These are phyloP conservation scores for Sylvia atricapilla DNA, from an alignment of 2,113 vertebrate genomes.

Conservation along the genomic window DNA sequence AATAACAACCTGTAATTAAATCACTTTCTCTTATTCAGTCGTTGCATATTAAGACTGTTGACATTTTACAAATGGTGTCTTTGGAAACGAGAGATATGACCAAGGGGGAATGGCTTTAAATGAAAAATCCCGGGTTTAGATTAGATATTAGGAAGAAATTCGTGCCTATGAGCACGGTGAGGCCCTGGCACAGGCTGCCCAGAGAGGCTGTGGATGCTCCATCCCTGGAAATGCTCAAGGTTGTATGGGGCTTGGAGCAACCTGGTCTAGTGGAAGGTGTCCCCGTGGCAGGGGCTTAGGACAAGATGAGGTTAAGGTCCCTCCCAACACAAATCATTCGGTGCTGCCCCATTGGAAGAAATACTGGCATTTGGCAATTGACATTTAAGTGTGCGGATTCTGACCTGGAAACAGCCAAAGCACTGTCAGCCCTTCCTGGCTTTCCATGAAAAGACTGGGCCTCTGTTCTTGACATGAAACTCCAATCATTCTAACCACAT, in stretches of 20 bases:
- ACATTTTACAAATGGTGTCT: conserved; percentile 49
- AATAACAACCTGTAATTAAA: conserved; percentile 73
- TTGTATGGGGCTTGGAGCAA: neutral
- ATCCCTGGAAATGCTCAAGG: neutral
- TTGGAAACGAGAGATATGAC: conserved; percentile 42
- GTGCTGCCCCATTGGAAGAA: neutral
- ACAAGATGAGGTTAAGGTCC: neutral
- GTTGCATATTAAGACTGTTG: neutral
- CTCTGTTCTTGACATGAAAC: neutral
- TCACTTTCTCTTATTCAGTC: conserved; percentile 61
- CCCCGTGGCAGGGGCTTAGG: rapidly evolving
- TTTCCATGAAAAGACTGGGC: neutral
- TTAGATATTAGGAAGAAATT: neutral
- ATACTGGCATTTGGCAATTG: neutral
- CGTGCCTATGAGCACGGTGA: neutral
- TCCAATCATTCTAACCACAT: neutral
- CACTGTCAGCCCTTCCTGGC: neutral
- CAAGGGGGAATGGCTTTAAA: neutral
- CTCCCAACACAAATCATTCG: neutral
- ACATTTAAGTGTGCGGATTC: rapidly evolving
- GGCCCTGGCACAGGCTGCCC: neutral
- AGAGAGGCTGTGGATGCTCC: neutral
- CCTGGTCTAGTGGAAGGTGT: neutral
- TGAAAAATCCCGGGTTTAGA: neutral
- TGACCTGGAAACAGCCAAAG: neutral